Evolutionary conservation across 2,113 vertebrate species (phyloP).

Genomic region (Megaceryle torquata): DNA sequence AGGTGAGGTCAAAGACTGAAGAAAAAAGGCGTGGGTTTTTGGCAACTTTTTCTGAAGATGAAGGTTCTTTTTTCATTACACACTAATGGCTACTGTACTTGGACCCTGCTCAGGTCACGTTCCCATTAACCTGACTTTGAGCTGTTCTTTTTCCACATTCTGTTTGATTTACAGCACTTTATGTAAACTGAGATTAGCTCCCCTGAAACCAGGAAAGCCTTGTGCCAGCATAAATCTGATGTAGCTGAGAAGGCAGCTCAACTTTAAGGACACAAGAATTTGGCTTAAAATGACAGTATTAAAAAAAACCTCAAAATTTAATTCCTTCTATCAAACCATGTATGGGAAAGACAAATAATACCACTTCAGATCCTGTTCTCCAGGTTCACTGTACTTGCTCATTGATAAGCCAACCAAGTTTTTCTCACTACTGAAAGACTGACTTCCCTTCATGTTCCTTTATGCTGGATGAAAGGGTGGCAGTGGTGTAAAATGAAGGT

Average conservation of each 20-base stretch:
- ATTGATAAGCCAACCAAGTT: not conserved
- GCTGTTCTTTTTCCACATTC: not conserved
- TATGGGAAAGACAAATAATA: not conserved
- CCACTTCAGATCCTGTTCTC: not conserved
- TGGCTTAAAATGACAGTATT: not conserved
- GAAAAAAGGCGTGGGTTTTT: not conserved
- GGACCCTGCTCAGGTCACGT: not conserved
- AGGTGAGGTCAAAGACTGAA: not conserved
- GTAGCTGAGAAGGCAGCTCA: not conserved
- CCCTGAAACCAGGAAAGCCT: not conserved
- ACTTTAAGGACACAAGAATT: not conserved
- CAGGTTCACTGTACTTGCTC: not conserved
- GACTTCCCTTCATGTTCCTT: not conserved
- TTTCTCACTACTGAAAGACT: not conserved
- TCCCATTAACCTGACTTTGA: slow-evolving; percentile 18
- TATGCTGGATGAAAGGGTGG: not conserved
- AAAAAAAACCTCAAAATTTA: not conserved
- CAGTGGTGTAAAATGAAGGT: not conserved
- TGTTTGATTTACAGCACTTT: slow-evolving; percentile 9
- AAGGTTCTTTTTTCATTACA: not conserved
- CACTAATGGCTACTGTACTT: not conserved
- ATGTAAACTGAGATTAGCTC: slow-evolving; percentile 35
- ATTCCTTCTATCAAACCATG: not conserved
- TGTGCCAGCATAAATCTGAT: slow-evolving; percentile 13
- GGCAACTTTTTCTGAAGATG: slow-evolving; percentile 3